Evolutionary conservation across 1,140 invertebrate species (phyloP).

Genomic region (Batillaria attramentaria): DNA sequence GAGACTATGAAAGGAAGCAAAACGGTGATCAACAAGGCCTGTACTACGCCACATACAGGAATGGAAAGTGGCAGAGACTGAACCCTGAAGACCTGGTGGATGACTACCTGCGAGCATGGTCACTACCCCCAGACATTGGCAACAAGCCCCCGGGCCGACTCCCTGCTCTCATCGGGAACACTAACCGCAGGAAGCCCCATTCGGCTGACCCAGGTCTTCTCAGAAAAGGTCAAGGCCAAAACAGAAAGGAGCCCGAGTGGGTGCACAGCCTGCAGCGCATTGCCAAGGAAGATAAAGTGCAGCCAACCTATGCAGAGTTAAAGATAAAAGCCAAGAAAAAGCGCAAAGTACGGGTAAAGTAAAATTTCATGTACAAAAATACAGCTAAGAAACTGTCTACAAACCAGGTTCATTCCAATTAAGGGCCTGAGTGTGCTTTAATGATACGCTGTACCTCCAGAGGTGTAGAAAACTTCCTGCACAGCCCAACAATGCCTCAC

Average conservation of each 20-base stretch:
- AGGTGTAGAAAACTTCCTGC: too few species aligned
- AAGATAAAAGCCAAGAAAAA: too few species aligned
- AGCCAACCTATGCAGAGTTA: background rate
- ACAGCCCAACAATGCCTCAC: too few species aligned
- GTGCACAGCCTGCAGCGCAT: background rate
- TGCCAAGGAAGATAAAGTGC: background rate
- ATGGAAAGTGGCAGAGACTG: conserved; percentile 1
- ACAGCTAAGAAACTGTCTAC: too few species aligned
- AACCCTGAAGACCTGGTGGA: conserved; percentile 21
- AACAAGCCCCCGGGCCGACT: background rate
- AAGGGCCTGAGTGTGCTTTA: too few species aligned
- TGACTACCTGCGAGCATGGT: conserved; percentile 7
- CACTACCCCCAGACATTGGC: background rate
- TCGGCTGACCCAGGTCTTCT: conserved; percentile 1
- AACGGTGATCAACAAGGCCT: background rate
- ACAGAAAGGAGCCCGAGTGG: background rate
- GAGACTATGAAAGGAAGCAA: background rate
- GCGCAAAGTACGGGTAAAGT: too few species aligned
- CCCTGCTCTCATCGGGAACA: background rate
- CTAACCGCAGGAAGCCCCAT: background rate
- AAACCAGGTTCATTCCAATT: too few species aligned
- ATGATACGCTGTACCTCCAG: too few species aligned
- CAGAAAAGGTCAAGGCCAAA: background rate
- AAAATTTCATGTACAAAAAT: too few species aligned
- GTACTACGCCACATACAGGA: background rate